A percentile compares a stretch with the other conserved stretches of the same genome.
Evolutionary conservation across 2,888 invertebrate genomes (phyloP).

Genomic region (Cylindroiulus punctatus): DNA sequence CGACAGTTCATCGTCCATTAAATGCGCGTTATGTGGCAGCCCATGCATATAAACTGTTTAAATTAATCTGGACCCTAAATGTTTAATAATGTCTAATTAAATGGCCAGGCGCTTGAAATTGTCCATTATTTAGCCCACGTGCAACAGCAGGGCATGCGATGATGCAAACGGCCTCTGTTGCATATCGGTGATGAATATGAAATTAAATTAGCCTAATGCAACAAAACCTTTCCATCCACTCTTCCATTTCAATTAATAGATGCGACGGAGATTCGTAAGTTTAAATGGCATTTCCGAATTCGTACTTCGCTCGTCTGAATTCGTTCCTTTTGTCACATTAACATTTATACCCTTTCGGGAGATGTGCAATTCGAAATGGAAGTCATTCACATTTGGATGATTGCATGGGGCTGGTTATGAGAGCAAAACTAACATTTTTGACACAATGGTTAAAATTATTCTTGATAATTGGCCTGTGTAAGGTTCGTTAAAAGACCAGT

Average conservation of each 20-base stretch:
- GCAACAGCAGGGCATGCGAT: background rate
- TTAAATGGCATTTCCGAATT: background rate
- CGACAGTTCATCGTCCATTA: background rate
- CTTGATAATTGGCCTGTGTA: too few relatives aligned
- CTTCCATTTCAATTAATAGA: constrained; percentile 17
- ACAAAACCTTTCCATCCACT: background rate
- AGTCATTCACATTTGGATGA: too few relatives aligned
- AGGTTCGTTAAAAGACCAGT: too few relatives aligned
- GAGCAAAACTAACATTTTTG: too few relatives aligned
- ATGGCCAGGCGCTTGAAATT: background rate
- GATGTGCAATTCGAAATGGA: background rate
- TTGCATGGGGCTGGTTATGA: too few relatives aligned
- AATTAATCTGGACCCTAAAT: background rate
- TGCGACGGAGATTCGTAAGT: background rate
- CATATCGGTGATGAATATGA: background rate
- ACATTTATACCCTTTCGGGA: background rate
- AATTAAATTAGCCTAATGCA: constrained; percentile 18
- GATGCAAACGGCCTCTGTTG: background rate
- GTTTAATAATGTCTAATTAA: background rate
- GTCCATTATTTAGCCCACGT: background rate
- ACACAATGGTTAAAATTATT: too few relatives aligned
- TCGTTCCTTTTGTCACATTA: background rate
- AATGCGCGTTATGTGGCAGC: background rate
- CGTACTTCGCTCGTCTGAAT: background rate
- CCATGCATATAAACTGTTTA: background rate